Conservation (phyloP, 1,140 invertebrate species). For the Macrobrachium nipponense region DNA sequence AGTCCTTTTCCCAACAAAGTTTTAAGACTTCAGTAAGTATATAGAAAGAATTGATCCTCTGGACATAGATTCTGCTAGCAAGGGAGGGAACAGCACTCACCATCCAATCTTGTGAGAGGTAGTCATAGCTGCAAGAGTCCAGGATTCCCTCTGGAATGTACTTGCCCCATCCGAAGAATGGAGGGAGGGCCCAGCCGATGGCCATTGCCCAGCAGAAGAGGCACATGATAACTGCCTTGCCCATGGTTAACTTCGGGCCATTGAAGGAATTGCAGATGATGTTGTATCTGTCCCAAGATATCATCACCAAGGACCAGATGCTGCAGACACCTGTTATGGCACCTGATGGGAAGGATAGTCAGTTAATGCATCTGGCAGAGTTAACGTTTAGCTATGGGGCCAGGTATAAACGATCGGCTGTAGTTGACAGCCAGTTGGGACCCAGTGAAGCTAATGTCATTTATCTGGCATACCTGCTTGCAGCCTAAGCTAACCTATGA, state of each 20-base stretch:
- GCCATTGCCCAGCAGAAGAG: conserved; percentile 65
- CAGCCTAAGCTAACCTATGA: no score
- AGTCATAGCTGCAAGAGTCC: conserved; percentile 66
- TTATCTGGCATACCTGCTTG: no score
- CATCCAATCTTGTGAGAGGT: conserved; percentile 61
- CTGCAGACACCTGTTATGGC: conserved; percentile 66
- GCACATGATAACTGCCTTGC: conserved; percentile 64
- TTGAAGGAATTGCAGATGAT: conserved; percentile 66
- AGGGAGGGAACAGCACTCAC: neutral
- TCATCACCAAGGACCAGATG: conserved; percentile 66
- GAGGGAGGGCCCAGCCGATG: conserved; percentile 64
- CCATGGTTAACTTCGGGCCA: conserved; percentile 65
- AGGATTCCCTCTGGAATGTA: conserved; percentile 66
- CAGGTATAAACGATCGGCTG: no score
- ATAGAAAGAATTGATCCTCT: no score
- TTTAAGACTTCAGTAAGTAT: no score
- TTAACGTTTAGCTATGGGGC: no score
- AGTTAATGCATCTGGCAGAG: no score
- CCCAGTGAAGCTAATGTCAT: no score
- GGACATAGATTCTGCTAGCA: no score
- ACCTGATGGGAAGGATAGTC: conserved; percentile 50
- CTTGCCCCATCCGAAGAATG: conserved; percentile 66
- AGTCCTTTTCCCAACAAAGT: no score
- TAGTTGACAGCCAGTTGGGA: no score
- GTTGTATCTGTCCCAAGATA: conserved; percentile 67